Conservation (phyloP, 2,888 invertebrate species). For the Chalcis sispes region DNA sequence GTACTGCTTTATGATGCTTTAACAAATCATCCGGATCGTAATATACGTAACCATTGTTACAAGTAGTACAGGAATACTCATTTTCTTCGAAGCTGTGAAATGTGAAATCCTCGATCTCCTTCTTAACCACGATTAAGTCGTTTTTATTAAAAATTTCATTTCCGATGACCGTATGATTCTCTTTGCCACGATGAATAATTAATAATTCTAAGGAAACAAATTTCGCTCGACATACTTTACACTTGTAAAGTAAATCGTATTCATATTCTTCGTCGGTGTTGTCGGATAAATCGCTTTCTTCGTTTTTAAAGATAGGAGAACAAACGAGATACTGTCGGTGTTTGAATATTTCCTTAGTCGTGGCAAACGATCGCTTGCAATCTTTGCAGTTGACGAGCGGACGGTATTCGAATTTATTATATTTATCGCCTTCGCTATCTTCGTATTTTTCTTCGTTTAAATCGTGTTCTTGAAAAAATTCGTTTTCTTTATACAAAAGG, state of each 20-base stretch:
- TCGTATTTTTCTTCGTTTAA: background rate
- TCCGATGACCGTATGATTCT: slow-evolving; percentile 64
- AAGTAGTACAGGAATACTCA: slow-evolving; percentile 36
- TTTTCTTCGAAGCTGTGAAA: slow-evolving; percentile 32
- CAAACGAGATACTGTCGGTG: slow-evolving; percentile 47
- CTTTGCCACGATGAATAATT: slow-evolving; percentile 40
- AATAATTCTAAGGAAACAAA: slow-evolving; percentile 56
- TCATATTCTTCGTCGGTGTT: slow-evolving; percentile 54
- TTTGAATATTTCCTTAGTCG: slow-evolving; percentile 38
- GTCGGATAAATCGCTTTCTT: slow-evolving; percentile 45
- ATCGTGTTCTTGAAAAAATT: background rate
- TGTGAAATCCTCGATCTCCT: slow-evolving; percentile 30
- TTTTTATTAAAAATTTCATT: background rate
- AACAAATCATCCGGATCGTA: slow-evolving; percentile 47
- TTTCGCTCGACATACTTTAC: slow-evolving; percentile 53
- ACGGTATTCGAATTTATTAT: slow-evolving; percentile 20
- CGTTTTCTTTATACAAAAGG: background rate
- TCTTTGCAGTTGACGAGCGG: slow-evolving; percentile 47
- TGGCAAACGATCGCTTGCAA: slow-evolving; percentile 34
- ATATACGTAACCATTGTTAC: slow-evolving; percentile 36
- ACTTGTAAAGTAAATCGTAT: slow-evolving; percentile 50
- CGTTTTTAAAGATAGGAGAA: background rate
- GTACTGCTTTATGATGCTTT: slow-evolving; percentile 43
- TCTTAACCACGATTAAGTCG: background rate
- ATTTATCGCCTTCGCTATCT: background rate